Evolutionary conservation across 1,140 invertebrate species (phyloP).

Genomic region (Halesus radiatus): DNA sequence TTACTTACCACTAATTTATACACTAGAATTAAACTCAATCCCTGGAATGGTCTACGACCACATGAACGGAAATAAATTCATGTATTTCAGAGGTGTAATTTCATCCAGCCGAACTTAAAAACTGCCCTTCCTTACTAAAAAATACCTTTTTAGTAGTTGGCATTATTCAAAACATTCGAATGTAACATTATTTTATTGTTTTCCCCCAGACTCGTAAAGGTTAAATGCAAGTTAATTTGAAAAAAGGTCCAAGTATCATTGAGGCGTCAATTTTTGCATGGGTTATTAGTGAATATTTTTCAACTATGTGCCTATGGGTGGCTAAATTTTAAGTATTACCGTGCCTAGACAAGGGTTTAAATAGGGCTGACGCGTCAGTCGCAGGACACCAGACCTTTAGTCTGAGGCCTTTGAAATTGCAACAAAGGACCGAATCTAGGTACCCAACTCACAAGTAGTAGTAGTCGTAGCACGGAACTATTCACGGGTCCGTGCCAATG

Average conservation of each 20-base stretch:
- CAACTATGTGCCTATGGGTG: not conserved
- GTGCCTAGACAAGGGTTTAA: constrained; percentile 13
- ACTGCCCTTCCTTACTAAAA: no score
- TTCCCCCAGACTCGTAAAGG: no score
- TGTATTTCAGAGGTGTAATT: no score
- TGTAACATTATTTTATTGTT: no score
- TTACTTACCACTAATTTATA: no score
- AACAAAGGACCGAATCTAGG: constrained; percentile 44
- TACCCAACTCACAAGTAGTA: not conserved
- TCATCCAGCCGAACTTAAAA: no score
- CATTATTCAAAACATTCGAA: no score
- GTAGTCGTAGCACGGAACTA: not conserved
- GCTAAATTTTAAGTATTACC: not conserved
- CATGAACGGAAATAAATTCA: no score
- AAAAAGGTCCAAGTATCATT: not conserved
- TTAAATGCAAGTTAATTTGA: no score
- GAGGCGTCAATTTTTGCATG: not conserved
- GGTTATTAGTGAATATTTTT: not conserved
- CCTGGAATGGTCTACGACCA: no score
- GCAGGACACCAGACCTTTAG: constrained; percentile 38
- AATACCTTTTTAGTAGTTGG: no score
- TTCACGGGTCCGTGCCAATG: constrained; percentile 26
- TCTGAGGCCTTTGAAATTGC: constrained; percentile 46
- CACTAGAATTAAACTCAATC: no score
- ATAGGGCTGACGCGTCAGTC: constrained; percentile 41